Evolutionary conservation across 2,113 vertebrate genomes (phyloP), one percentile per base, ranked within the genome.

Genomic region (Macroglossus sobrinus): DNA sequence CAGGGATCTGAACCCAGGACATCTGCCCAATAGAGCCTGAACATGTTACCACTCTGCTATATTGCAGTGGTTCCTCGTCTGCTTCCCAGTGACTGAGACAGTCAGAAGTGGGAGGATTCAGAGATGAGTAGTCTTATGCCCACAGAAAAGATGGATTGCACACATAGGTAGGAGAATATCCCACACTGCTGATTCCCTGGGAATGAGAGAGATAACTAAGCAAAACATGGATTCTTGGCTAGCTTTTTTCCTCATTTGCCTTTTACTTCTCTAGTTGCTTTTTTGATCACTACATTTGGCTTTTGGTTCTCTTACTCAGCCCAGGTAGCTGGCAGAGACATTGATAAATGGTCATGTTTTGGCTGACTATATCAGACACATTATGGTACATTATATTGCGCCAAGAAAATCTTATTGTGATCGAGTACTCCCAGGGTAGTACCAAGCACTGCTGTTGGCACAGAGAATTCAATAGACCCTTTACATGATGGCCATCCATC

Each of bases 331-430:
- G 93, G 91, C 85, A 94, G 61, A 87, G 28, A 40, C 50, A 85
- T 0, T 76, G 64, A 90, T 90, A 97, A 84, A 84, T 26, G 30
- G 92, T 69, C 19, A 26, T 81, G 81, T 78, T 93, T 95, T 85
- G 63, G 35, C 72, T 95, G 80, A 79, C 75, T 76, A 0, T 57
- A 64, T 68, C 84, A 96, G 71, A 93, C 24, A 91, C 81, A 89
- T 91, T 79, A 95, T 84, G 79, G 50, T 79, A 90, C n/a, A 53
- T 50, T 82, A 55, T 30, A 3, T 0, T 47, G 66, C 93, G 38
- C 81, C 81, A 94, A 89, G 59, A 84, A 85, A 91, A 45, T 94
- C 68, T 87, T 72, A 66, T 88, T 89, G 68, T 91, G 45, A 74
- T n/a, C 75, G 53, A 55, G 43, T 35, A 59, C 40, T 76, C 55